Conservation (phyloP, 2,113 vertebrate genomes). For the Alligator mississippiensis region DNA sequence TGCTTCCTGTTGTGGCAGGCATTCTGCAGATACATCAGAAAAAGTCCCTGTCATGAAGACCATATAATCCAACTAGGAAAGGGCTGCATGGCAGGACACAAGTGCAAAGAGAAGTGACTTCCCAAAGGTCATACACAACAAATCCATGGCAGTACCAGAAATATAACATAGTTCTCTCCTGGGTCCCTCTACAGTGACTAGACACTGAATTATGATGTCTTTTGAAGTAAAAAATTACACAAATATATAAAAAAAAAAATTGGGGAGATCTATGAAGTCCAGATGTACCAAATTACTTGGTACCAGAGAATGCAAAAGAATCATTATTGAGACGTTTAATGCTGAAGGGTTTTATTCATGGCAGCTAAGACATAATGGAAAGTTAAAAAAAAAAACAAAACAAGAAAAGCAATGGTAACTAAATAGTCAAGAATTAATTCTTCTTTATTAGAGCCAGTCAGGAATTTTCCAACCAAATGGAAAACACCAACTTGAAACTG, state of each 20-base stretch:
- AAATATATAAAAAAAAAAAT: background rate
- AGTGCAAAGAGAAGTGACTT: background rate
- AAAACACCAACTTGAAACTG: no score
- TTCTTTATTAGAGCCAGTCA: background rate
- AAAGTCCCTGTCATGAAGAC: background rate
- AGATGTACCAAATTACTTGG: background rate
- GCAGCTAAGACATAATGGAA: background rate
- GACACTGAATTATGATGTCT: background rate
- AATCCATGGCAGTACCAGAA: background rate
- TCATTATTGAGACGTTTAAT: background rate
- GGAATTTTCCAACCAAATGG: background rate
- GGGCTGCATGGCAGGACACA: background rate
- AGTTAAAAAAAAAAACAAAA: background rate
- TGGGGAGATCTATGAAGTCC: background rate
- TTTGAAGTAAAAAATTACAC: no score
- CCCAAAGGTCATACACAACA: background rate
- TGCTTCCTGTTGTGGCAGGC: background rate
- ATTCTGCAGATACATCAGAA: background rate
- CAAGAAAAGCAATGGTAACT: background rate
- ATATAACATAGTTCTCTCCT: rapidly evolving
- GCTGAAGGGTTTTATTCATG: background rate
- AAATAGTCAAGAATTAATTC: background rate
- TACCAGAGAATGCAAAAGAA: background rate
- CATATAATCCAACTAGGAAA: background rate
- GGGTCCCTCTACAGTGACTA: background rate